Evolutionary conservation across 2,888 invertebrate species (phyloP).

Genomic region (Tromatobia lineatoria): DNA sequence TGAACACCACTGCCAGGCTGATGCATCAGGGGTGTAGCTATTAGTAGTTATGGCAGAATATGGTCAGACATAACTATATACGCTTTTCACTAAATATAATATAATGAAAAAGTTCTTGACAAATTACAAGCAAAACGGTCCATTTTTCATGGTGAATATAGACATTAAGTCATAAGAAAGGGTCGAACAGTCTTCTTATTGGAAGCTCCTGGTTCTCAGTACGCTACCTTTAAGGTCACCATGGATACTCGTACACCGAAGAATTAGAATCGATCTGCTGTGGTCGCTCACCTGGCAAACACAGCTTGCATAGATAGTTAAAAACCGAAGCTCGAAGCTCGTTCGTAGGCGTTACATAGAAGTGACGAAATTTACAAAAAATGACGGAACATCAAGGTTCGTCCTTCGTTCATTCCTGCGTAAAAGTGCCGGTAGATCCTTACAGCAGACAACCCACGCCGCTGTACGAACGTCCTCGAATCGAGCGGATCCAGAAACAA

Average conservation of each 20-base stretch:
- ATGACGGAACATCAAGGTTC: conserved; percentile 88
- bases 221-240: conserved; percentile 69
- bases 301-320: conserved; percentile 24
- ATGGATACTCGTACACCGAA: conserved; percentile 71
- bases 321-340: conserved; percentile 10
- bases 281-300: conserved; percentile 55
- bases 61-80: background rate
- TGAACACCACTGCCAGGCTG: background rate
- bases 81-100: background rate
- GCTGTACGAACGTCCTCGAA: conserved; percentile 88
- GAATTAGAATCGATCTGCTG: conserved; percentile 69
- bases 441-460: conserved; percentile 91
- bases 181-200: background rate
- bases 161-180: background rate
- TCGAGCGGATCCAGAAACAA: conserved; percentile 65
- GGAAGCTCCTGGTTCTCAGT: conserved; percentile 39
- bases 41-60: conserved; percentile 10
- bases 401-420: conserved; percentile 90
- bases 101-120: background rate
- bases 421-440: conserved; percentile 91
- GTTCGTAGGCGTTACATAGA: conserved; percentile 30
- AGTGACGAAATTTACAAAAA: conserved; percentile 59
- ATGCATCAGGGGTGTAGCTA: conserved; percentile 50
- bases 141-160: background rate
- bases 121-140: background rate